These are phyloP conservation scores for Cuculus canorus DNA, from an alignment of 2,797 vertebrate genomes.

Conservation along the genomic window DNA sequence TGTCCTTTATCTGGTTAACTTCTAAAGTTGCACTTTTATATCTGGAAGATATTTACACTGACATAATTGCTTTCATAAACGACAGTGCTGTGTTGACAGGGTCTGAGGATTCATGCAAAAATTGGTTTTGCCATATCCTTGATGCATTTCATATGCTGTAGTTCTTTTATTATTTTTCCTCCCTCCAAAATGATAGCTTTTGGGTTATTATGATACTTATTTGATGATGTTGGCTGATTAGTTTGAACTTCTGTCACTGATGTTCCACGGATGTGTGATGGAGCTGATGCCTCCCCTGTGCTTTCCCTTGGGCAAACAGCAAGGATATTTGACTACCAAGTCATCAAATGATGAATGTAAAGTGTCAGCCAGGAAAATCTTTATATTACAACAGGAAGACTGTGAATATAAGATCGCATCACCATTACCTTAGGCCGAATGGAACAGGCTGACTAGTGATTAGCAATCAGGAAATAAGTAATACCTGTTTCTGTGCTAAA, in stretches of 20 bases:
- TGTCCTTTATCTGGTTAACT: background rate
- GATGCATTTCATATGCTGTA: background rate
- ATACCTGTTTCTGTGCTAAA: constrained; percentile 33
- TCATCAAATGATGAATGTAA: constrained; percentile 44
- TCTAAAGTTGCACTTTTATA: background rate
- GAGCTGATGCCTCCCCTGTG: background rate
- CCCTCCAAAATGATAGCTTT: background rate
- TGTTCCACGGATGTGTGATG: background rate
- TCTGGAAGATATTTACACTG: background rate
- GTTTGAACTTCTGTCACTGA: background rate
- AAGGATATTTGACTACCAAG: background rate
- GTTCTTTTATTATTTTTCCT: background rate
- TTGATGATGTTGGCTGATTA: constrained; percentile 1
- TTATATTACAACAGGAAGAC: constrained; percentile 40
- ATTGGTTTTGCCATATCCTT: background rate
- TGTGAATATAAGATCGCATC: constrained; percentile 39
- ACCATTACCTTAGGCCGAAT: constrained; percentile 4
- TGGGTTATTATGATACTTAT: background rate
- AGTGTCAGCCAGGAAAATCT: constrained; percentile 42
- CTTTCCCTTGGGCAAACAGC: constrained; percentile 25
- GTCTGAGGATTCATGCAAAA: background rate
- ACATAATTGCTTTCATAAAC: background rate
- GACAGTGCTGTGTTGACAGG: background rate
- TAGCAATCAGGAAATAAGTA: constrained; percentile 37
- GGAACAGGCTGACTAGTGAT: constrained; percentile 55